phyloP scores from a whole-genome alignment of 2,113 vertebrate genomes.

The Campylorhamphus procurvoides region DNA sequence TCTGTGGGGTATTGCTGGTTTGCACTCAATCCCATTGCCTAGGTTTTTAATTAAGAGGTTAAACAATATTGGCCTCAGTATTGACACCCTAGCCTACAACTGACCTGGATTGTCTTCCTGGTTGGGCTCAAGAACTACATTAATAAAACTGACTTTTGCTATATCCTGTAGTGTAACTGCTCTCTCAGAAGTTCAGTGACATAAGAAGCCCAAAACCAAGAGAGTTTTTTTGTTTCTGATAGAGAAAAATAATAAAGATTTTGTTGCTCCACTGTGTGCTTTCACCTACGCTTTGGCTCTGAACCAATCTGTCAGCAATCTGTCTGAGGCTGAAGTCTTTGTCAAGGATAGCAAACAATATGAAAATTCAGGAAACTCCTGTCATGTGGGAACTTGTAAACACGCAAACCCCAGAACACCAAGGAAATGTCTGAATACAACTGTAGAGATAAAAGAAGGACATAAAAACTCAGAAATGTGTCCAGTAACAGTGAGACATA shows the following conservation, averaged over 20 bases:
- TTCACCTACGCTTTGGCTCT: background rate
- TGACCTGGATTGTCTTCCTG: background rate
- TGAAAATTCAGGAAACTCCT: background rate
- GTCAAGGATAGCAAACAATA: background rate
- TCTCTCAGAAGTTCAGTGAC: background rate
- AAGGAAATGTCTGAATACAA: background rate
- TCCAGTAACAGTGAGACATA: background rate
- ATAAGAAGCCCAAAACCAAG: background rate
- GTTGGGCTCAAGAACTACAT: background rate
- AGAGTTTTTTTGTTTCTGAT: background rate
- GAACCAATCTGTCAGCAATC: background rate
- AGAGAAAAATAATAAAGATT: background rate
- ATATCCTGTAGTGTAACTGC: background rate
- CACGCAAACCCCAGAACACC: fast-evolving
- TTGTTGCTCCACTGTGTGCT: background rate
- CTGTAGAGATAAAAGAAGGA: background rate
- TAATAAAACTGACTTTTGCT: background rate
- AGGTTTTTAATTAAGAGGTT: background rate
- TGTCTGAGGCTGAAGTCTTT: background rate
- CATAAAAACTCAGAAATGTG: background rate
- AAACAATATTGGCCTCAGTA: background rate
- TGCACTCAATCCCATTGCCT: background rate
- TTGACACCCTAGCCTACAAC: fast-evolving
- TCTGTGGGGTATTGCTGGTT: background rate
- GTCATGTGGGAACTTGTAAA: background rate